These are phyloP conservation scores for Rhineura floridana DNA, from an alignment of 2,113 vertebrate genomes.

Conservation along the genomic window DNA sequence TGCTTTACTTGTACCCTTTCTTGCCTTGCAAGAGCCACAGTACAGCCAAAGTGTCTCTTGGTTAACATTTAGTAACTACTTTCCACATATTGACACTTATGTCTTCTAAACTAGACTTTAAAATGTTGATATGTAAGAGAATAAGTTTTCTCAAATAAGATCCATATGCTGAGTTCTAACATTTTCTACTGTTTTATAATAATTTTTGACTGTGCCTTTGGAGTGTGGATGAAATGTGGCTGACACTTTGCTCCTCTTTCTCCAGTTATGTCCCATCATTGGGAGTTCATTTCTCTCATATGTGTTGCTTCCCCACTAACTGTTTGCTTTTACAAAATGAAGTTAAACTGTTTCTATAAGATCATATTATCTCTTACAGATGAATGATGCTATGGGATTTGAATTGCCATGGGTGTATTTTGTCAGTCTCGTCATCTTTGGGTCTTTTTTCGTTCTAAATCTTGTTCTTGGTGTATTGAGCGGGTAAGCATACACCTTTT, in stretches of 20 bases:
- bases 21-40: background rate
- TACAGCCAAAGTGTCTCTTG: background rate
- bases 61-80: background rate
- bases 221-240: slow-evolving; percentile 28
- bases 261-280: slow-evolving; percentile 44
- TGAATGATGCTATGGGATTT: slow-evolving; percentile 99
- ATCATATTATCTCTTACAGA: slow-evolving; percentile 88
- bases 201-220: background rate
- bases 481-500: slow-evolving; percentile 92
- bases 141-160: background rate
- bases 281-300: slow-evolving; percentile 62
- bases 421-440: slow-evolving; percentile 99
- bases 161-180: background rate
- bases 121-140: background rate
- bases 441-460: slow-evolving; percentile 99
- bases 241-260: slow-evolving; percentile 30
- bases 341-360: slow-evolving; percentile 79
- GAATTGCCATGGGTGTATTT: slow-evolving; percentile 99
- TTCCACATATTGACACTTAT: background rate
- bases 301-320: slow-evolving; percentile 51
- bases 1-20: background rate
- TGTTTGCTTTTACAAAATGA: slow-evolving; percentile 67
- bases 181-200: background rate
- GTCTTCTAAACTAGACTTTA: background rate
- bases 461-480: slow-evolving; percentile 99